A percentile compares a stretch with the other conserved stretches of the same genome.
These are phyloP conservation scores for Timema podura DNA, from an alignment of 2,888 invertebrate species.

Conservation along the genomic window DNA sequence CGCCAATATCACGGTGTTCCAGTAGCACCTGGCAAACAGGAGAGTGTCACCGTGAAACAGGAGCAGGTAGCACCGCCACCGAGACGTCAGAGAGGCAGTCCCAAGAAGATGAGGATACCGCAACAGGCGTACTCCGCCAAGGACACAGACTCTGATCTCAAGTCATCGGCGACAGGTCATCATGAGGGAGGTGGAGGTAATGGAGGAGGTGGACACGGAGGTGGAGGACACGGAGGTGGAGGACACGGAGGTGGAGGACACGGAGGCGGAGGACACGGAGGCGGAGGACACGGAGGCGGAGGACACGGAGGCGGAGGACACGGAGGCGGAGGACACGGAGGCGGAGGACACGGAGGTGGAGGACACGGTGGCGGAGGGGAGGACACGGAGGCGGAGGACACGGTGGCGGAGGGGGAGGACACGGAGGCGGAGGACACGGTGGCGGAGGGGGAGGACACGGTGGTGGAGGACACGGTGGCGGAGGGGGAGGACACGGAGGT, in stretches of 20 bases:
- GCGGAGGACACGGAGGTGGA: neutral
- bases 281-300: neutral
- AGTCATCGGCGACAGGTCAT: slow-evolving; percentile 13
- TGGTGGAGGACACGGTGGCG: slow-evolving; percentile 11
- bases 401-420: neutral
- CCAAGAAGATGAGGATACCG: neutral
- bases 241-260: neutral
- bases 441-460: slow-evolving; percentile 7
- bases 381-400: neutral
- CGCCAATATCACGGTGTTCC: too few species aligned
- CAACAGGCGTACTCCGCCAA: neutral
- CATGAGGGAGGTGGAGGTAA: slow-evolving; percentile 13
- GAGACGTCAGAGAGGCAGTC: neutral
- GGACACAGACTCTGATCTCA: slow-evolving; percentile 1
- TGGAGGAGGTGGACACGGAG: neutral
- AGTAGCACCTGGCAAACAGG: neutral
- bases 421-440: neutral
- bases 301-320: slow-evolving; percentile 8
- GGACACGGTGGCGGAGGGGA: slow-evolving; percentile 3
- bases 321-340: neutral
- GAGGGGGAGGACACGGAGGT: slow-evolving; percentile 16
- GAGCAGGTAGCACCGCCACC: neutral
- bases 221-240: neutral
- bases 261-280: slow-evolving; percentile 13
- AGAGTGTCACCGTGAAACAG: neutral